Evolutionary conservation across 2,797 vertebrate genomes (phyloP), one percentile per base, ranked within the genome.

Genomic region (Artibeus lituratus): DNA sequence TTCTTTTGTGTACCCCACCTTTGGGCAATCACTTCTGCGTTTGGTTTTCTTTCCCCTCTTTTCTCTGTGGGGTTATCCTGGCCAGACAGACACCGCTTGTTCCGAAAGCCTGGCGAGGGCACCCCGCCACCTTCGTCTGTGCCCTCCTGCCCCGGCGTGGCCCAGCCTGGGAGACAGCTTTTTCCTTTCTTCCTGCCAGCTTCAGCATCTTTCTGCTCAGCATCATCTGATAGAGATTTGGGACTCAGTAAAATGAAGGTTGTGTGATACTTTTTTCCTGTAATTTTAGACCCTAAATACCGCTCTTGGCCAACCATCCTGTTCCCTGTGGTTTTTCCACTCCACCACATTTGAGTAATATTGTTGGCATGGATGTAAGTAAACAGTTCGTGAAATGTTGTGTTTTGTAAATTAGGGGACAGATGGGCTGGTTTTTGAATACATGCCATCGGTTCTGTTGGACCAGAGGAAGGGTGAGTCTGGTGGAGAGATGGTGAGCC

Each of bases 221-320:
- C 94, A 92, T 97, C 94, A 95, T 97, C 96, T 96, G 96, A 97
- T 97, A 92, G 97, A 97, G 96, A 96, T 92, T 96, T 98, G 96
- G 95, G 90, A 83, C 81, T 69, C 86, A 95, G 85, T 90, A 47
- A 95, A 97, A 90, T 94, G 92, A 97, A 97, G 95, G 95, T 59
- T 94, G 82, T 94, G 73, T 83, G 94, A 95, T 95, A 94, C 94
- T 97, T 96, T 89, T 22, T 18, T 85, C 93, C 78, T 97, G 95
- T 96, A 97, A 97, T 97, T 97, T 97, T 97, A 97, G 94, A 96
- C 96, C 65, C 91, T n/a, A 44, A 96, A 87, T 92, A 95, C 90
- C 89, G 85, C 94, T 88, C 85, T 97, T 97, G 97, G 97, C 94
- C 90, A 96, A 65, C 62, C n/a, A 2, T 8, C 10, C 65, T 88